These are phyloP conservation scores for Aspidapion aeneum DNA, from an alignment of 2,888 invertebrate genomes.

Conservation along the genomic window DNA sequence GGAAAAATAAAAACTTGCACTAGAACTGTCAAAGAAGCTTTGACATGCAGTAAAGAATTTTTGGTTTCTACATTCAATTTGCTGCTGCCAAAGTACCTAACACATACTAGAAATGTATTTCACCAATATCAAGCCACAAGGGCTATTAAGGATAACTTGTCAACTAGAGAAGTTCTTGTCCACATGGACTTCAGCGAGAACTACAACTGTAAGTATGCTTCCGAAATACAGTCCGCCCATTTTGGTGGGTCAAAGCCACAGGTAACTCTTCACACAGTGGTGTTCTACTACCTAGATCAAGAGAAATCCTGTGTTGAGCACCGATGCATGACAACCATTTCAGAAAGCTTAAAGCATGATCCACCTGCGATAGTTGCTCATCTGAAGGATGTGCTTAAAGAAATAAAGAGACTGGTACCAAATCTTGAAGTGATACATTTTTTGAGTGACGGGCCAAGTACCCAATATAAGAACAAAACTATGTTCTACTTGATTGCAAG, in stretches of 20 bases:
- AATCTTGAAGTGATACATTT: constrained; percentile 16
- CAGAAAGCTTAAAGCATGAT: constrained; percentile 15
- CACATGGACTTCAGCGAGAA: constrained; percentile 16
- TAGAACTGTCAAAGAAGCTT: constrained; percentile 11
- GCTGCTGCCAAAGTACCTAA: constrained; percentile 2
- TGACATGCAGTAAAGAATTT: constrained; percentile 7
- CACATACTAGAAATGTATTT: constrained; percentile 13
- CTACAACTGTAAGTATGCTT: constrained; percentile 12
- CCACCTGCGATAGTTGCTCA: constrained; percentile 17
- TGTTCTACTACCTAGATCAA: constrained; percentile 10
- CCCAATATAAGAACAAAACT: constrained; percentile 17
- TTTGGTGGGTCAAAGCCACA: constrained; percentile 17
- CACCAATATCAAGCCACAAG: constrained; percentile 11
- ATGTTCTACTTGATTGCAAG: constrained; percentile 15
- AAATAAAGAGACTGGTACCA: constrained; percentile 10
- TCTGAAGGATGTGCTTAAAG: constrained; percentile 12
- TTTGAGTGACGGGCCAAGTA: constrained; percentile 20
- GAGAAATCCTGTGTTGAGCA: background rate
- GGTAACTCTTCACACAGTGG: constrained; percentile 14
- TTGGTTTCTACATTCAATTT: background rate
- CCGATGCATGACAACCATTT: background rate
- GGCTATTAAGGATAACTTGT: constrained; percentile 4
- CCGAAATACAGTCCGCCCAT: constrained; percentile 16
- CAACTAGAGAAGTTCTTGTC: constrained; percentile 5
- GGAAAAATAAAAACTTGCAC: constrained; percentile 11